Percentiles rank a stretch among this genome's conserved stretches.
Conservation (phyloP, 2,113 vertebrate species). For the Fregata magnificens region DNA sequence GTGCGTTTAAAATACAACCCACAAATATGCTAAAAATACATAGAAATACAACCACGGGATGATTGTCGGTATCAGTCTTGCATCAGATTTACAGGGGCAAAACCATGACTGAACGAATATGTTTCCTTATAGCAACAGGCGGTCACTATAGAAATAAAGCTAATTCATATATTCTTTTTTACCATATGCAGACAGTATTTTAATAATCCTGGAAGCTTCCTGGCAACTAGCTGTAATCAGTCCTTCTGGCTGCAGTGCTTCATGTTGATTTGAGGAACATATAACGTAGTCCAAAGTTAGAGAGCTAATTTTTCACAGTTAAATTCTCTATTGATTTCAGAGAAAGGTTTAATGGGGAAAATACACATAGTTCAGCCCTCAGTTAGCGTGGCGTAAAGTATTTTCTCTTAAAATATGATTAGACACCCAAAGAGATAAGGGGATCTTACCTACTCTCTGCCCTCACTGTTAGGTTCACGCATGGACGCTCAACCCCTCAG, state of each 20-base stretch:
- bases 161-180: background rate
- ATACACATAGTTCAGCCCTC: background rate
- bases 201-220: background rate
- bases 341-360: background rate
- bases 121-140: background rate
- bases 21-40: constrained; percentile 1
- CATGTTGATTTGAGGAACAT: background rate
- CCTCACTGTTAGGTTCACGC: background rate
- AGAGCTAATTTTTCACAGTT: background rate
- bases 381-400: background rate
- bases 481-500: background rate
- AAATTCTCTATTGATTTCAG: background rate
- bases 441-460: background rate
- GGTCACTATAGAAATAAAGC: background rate
- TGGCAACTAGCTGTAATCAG: background rate
- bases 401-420: background rate
- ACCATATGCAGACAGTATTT: background rate
- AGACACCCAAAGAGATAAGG: background rate
- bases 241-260: background rate
- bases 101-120: background rate
- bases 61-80: background rate
- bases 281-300: background rate
- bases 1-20: background rate
- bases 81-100: background rate
- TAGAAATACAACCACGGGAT: background rate